Conservation (phyloP, 1,140 invertebrate genomes). For the Drosophila triauraria region DNA sequence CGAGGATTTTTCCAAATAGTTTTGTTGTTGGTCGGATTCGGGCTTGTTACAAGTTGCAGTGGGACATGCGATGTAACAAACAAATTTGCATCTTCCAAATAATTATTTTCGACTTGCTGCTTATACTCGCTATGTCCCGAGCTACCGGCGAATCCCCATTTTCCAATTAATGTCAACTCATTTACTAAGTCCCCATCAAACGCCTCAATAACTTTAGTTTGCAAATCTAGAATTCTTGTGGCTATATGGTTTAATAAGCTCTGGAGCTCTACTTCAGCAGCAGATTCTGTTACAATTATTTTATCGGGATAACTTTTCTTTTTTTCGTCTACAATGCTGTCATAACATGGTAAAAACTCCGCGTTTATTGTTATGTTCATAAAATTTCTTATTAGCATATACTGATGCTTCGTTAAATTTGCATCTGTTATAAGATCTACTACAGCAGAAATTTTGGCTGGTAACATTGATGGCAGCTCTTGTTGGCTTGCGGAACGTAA, state of each 20-base stretch:
- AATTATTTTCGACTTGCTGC: constrained; percentile 10
- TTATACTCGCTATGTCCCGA: constrained; percentile 21
- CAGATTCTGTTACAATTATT: constrained; percentile 20
- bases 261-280: constrained; percentile 9
- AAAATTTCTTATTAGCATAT: constrained; percentile 18
- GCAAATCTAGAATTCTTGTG: constrained; percentile 10
- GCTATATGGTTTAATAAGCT: constrained; percentile 11
- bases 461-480: constrained; percentile 13
- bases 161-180: constrained; percentile 16
- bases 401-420: constrained; percentile 25
- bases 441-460: constrained; percentile 10
- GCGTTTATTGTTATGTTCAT: constrained; percentile 10
- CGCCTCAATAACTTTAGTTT: constrained; percentile 12
- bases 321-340: constrained; percentile 19
- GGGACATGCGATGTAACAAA: constrained; percentile 11
- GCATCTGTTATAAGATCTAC: constrained; percentile 22
- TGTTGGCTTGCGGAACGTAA: constrained; percentile 9
- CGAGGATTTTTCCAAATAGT: constrained; percentile 20
- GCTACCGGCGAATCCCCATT: constrained; percentile 19
- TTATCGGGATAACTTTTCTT: constrained; percentile 26
- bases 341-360: constrained; percentile 17
- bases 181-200: constrained; percentile 15
- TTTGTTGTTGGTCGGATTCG: constrained; percentile 6
- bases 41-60: constrained; percentile 10
- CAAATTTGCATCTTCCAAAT: constrained; percentile 5